Evolutionary conservation across 1,140 invertebrate genomes (phyloP).

Genomic region (Drosophila arizonae): DNA sequence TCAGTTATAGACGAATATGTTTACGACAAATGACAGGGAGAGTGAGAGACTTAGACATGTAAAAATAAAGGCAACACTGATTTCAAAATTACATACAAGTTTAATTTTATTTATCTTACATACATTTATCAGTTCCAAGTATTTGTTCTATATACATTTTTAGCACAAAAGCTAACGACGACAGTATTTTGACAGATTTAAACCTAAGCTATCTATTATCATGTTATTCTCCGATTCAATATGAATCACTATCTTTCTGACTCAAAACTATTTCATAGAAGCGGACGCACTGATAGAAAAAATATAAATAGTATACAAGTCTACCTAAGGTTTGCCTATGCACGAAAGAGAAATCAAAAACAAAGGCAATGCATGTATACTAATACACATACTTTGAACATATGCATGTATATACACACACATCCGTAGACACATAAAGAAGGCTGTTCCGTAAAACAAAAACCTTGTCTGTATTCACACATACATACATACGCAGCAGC

Average conservation of each 20-base stretch:
- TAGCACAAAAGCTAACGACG: constrained; percentile 13
- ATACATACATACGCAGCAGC: constrained; percentile 8
- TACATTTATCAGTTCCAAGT: constrained; percentile 67
- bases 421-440: background rate
- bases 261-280: constrained; percentile 30
- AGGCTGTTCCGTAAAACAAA: constrained; percentile 18
- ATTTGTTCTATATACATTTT: constrained; percentile 36
- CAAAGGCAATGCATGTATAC: constrained; percentile 37
- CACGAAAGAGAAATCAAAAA: constrained; percentile 48
- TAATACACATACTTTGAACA: background rate
- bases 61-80: constrained; percentile 73
- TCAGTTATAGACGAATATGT: constrained; percentile 69
- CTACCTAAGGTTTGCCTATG: constrained; percentile 52
- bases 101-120: constrained; percentile 67
- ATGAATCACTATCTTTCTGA: constrained; percentile 40
- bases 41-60: constrained; percentile 14
- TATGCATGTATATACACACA: background rate
- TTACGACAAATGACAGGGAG: constrained; percentile 41
- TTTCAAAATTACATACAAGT: constrained; percentile 58
- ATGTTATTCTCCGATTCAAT: constrained; percentile 43
- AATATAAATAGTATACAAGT: constrained; percentile 42
- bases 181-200: constrained; percentile 2
- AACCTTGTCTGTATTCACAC: constrained; percentile 18
- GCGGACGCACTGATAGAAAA: constrained; percentile 39
- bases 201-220: background rate